These are phyloP conservation scores for Xylota sylvarum DNA, from an alignment of 2,888 invertebrate genomes.

Conservation along the genomic window DNA sequence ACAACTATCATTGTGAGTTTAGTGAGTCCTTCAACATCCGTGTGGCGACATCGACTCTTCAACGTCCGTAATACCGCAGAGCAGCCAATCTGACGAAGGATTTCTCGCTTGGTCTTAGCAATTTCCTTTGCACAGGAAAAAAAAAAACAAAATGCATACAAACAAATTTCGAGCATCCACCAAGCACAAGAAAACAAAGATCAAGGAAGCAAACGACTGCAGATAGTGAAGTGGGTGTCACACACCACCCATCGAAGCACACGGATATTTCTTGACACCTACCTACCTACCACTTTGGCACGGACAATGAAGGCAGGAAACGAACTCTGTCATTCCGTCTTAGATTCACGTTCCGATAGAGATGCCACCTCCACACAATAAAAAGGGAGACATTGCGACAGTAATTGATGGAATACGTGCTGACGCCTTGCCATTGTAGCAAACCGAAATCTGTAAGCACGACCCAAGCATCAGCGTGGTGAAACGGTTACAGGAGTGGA, in stretches of 20 bases:
- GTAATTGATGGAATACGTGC: slow-evolving; percentile 77
- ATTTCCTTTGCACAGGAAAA: background rate
- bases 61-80: slow-evolving; percentile 23
- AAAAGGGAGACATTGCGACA: slow-evolving; percentile 58
- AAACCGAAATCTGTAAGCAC: slow-evolving; percentile 61
- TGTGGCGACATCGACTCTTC: slow-evolving; percentile 22
- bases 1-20: slow-evolving; percentile 18
- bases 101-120: slow-evolving; percentile 2
- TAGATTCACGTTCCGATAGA: slow-evolving; percentile 50
- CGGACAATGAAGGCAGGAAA: slow-evolving; percentile 39
- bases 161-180: slow-evolving; percentile 8
- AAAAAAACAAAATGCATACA: background rate
- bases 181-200: slow-evolving; percentile 9
- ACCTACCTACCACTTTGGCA: slow-evolving; percentile 9
- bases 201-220: slow-evolving; percentile 18
- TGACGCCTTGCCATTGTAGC: slow-evolving; percentile 37
- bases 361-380: slow-evolving; percentile 44
- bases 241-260: background rate
- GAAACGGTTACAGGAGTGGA: slow-evolving; percentile 29
- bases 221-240: background rate
- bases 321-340: slow-evolving; percentile 33
- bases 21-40: slow-evolving; percentile 11
- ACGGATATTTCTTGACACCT: slow-evolving; percentile 50
- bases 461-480: slow-evolving; percentile 31
- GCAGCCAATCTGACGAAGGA: slow-evolving; percentile 34